A percentile compares a stretch with the other conserved stretches of the same genome.
Evolutionary conservation across 2,797 vertebrate species (phyloP).

Genomic region (Tolypeutes matacus): DNA sequence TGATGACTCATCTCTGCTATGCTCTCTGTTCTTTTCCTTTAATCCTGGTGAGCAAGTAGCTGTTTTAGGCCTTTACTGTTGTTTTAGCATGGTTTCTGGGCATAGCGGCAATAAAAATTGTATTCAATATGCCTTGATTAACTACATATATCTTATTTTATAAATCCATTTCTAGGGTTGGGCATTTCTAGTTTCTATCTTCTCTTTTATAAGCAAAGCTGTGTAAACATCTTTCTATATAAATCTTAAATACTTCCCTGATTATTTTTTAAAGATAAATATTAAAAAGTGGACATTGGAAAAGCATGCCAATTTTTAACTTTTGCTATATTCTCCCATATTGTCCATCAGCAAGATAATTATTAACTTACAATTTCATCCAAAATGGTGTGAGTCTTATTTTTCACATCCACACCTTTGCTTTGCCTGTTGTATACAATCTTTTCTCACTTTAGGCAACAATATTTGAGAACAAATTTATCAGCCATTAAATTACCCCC

Average conservation of each 20-base stretch:
- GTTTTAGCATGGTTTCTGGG: constrained; percentile 34
- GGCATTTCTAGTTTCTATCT: neutral
- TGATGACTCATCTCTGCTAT: neutral
- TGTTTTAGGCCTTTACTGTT: constrained; percentile 34
- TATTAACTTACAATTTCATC: constrained; percentile 11
- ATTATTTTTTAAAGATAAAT: constrained; percentile 54
- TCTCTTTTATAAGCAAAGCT: neutral
- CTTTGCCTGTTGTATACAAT: neutral
- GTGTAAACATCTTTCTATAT: neutral
- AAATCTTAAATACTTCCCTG: constrained; percentile 20
- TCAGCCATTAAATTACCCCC: neutral
- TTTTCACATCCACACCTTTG: constrained; percentile 11
- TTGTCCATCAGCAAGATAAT: neutral
- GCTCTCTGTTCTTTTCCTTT: neutral
- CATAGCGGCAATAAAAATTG: constrained; percentile 19
- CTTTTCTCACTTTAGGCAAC: constrained; percentile 21
- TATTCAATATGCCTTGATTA: neutral
- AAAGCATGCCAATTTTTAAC: neutral
- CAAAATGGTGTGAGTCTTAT: neutral
- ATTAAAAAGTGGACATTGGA: neutral
- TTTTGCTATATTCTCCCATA: neutral
- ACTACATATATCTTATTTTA: constrained; percentile 1
- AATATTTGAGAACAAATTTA: constrained; percentile 49
- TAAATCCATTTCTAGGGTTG: neutral
- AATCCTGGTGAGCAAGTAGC: neutral